A percentile compares a stretch with the other conserved stretches of the same genome.
phyloP scores from a whole-genome alignment of 1,140 invertebrate species.

The Meloidogyne floridensis region DNA sequence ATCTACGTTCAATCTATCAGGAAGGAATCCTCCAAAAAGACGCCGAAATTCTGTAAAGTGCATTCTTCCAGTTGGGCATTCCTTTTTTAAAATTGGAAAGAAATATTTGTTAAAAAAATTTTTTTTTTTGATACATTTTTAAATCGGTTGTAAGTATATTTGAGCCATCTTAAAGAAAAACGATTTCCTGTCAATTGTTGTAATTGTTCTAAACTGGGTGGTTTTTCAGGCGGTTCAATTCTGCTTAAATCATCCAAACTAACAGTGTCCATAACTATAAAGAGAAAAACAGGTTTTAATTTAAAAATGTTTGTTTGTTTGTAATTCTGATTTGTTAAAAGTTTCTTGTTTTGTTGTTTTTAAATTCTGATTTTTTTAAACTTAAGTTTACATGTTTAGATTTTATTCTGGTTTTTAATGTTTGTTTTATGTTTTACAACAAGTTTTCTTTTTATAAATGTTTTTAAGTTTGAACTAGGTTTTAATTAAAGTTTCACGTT shows the following conservation, averaged over 20 bases:
- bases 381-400: too few relatives aligned
- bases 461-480: too few relatives aligned
- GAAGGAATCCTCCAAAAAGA: conserved; percentile 54
- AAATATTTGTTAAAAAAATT: conserved; percentile 14
- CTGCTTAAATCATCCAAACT: conserved; percentile 50
- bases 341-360: too few relatives aligned
- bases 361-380: too few relatives aligned
- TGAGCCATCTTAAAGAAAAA: conserved; percentile 53
- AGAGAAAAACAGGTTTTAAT: neutral
- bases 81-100: conserved; percentile 46
- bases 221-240: conserved; percentile 55
- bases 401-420: too few relatives aligned
- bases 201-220: conserved; percentile 48
- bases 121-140: conserved; percentile 49
- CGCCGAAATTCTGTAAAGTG: conserved; percentile 55
- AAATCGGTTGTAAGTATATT: conserved; percentile 60
- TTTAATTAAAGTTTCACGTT: too few relatives aligned
- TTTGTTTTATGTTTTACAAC: too few relatives aligned
- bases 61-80: conserved; percentile 61
- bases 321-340: neutral
- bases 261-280: conserved; percentile 49
- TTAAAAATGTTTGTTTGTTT: neutral
- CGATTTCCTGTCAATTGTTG: conserved; percentile 47
- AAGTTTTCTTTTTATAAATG: too few relatives aligned
- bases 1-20: conserved; percentile 43